A percentile compares a stretch with the other conserved stretches of the same genome.
phyloP scores from a whole-genome alignment of 2,797 vertebrate genomes.

The Anguilla megastoma region DNA sequence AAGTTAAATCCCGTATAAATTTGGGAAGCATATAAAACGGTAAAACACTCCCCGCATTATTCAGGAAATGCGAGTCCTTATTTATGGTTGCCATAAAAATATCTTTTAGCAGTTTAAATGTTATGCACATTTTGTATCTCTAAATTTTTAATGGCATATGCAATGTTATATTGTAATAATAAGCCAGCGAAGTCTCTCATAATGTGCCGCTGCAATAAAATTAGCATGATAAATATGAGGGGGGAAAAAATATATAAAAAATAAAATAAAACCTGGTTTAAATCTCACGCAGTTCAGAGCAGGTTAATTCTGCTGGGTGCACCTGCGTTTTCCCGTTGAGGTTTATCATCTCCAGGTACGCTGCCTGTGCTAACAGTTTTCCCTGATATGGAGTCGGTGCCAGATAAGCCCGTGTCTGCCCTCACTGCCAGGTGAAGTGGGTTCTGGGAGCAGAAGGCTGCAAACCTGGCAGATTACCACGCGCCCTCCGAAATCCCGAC shows the following conservation, averaged over 20 bases:
- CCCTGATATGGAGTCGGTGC: background rate
- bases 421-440: background rate
- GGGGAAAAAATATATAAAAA: too few relatives aligned
- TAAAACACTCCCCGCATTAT: background rate
- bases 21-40: background rate
- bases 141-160: conserved; percentile 3
- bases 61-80: background rate
- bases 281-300: background rate
- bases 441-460: background rate
- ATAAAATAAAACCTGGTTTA: background rate
- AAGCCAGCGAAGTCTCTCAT: background rate
- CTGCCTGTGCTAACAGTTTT: background rate
- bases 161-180: background rate
- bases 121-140: background rate
- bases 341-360: background rate
- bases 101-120: background rate
- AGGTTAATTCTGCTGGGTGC: background rate
- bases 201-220: background rate
- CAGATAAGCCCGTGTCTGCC: background rate
- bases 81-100: conserved; percentile 3
- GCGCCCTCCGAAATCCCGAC: background rate
- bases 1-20: background rate
- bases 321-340: background rate
- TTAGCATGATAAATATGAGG: too few relatives aligned
- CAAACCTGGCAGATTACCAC: background rate